phyloP scores from a whole-genome alignment of 2,888 invertebrate genomes.

The Leptinotarsa rubiginosa region DNA sequence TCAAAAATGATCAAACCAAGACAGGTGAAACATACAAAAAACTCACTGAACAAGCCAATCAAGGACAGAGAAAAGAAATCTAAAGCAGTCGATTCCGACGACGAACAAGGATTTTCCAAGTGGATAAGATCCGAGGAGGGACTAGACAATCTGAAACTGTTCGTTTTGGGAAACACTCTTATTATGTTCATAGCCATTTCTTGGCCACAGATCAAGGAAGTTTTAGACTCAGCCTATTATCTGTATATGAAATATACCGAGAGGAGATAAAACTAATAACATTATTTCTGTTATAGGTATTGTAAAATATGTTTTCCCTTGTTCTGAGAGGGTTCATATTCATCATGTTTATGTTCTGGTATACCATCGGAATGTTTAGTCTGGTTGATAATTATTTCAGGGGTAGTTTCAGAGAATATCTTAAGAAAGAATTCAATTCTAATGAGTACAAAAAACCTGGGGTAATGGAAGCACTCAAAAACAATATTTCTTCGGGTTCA shows the following conservation, averaged over 20 bases:
- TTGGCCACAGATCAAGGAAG: constrained; percentile 78
- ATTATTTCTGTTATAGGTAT: not conserved
- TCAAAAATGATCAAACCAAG: constrained; percentile 11
- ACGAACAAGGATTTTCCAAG: constrained; percentile 59
- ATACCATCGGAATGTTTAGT: constrained; percentile 77
- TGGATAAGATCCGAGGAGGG: constrained; percentile 72
- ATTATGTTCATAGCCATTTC: constrained; percentile 78
- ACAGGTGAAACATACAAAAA: constrained; percentile 1
- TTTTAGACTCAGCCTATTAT: constrained; percentile 67
- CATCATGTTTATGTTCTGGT: constrained; percentile 78
- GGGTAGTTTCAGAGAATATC: constrained; percentile 75
- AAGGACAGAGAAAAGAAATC: constrained; percentile 18
- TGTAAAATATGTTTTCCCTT: constrained; percentile 72
- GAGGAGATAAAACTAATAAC: constrained; percentile 13
- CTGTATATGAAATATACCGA: constrained; percentile 54
- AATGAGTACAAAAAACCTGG: constrained; percentile 51
- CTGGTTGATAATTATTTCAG: constrained; percentile 82
- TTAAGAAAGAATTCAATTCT: constrained; percentile 66
- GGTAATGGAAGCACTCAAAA: constrained; percentile 21
- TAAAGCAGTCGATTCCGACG: constrained; percentile 53
- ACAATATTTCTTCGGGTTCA: not conserved
- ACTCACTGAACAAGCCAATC: not conserved
- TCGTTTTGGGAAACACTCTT: constrained; percentile 81
- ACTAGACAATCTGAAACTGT: constrained; percentile 82
- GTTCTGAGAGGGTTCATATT: constrained; percentile 75